Evolutionary conservation across 2,888 invertebrate genomes (phyloP).

Genomic region (Schizotus pectinicornis): DNA sequence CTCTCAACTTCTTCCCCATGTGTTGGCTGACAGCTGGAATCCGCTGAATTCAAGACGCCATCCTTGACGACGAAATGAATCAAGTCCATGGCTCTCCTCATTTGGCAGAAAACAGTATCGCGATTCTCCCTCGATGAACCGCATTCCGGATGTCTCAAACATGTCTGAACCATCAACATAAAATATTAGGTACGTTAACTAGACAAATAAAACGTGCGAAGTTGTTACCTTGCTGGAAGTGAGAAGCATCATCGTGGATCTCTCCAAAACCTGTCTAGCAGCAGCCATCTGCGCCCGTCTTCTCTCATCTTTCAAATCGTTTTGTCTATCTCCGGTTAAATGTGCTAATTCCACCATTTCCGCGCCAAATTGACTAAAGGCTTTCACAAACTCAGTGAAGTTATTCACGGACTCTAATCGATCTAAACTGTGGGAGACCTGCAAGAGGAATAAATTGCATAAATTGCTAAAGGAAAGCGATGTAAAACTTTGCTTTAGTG

Average conservation of each 20-base stretch:
- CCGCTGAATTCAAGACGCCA: constrained; percentile 76
- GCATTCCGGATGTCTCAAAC: constrained; percentile 93
- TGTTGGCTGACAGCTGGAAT: constrained; percentile 49
- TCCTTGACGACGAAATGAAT: constrained; percentile 98
- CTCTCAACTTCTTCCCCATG: constrained; percentile 70
- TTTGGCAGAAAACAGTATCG: constrained; percentile 97
- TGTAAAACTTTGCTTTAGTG: too few relatives aligned
- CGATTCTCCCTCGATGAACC: constrained; percentile 92
- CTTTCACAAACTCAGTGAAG: constrained; percentile 97
- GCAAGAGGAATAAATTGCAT: constrained; percentile 32
- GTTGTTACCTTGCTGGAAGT: constrained; percentile 88
- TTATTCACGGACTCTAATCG: constrained; percentile 87
- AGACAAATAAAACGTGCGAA: neutral
- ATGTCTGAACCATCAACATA: constrained; percentile 66
- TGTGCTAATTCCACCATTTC: constrained; percentile 99
- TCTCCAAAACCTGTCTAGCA: constrained; percentile 91
- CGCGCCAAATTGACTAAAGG: constrained; percentile 97
- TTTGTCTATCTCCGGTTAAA: constrained; percentile 81
- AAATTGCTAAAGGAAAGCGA: too few relatives aligned
- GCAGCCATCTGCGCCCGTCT: constrained; percentile 95
- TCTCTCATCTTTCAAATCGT: constrained; percentile 91
- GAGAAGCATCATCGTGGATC: constrained; percentile 95
- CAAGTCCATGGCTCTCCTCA: constrained; percentile 95
- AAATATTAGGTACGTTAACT: constrained; percentile 1
- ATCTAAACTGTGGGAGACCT: constrained; percentile 82